Evolutionary conservation across 2,113 vertebrate genomes (phyloP), one percentile per base, ranked within the genome.

Genomic region (Nestor notabilis): DNA sequence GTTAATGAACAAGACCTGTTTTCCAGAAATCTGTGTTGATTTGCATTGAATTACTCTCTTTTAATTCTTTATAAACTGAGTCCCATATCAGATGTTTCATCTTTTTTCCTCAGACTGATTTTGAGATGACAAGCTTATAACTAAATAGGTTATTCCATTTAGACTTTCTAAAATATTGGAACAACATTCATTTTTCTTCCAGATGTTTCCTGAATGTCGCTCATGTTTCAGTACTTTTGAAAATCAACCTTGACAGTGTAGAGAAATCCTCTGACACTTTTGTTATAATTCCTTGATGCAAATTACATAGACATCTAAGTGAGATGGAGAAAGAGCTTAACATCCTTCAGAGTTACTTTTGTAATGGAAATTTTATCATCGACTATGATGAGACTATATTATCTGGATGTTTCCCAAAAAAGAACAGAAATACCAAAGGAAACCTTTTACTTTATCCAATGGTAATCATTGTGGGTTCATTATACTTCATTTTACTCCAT

Each of bases 241-340:
- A 97, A 95, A 95, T 93, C 28, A 95, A 71, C 60, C 39, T 71
- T 95, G 91, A 69, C 52, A 85, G 56, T 44, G 12, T 43, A 89
- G 25, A 94, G 50, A 91, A 95, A 20, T 75, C 50, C 83, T 94
- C 55, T 91, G 93, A 84, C 23, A 79, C 20, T 95, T 92, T 28
- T 43, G 13, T 53, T 86, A 52, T 17, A 90, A 83, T 79, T 83
- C 60, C 80, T 63, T 78, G 46, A 78, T 53, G 49, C 7, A 93
- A 94, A 90, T 93, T 92, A 80, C 41, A 80, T 35, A 70, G 71
- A 52, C 33, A 83, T 49, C 21, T 56, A 70, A 92, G 35, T 27
- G 39, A 92, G 66, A 82, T 29, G 10, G 44, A 83, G 29, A 83
- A 70, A 93, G 41, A 84, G 28, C 49, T 92, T 83, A 77, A 70